phyloP scores from a whole-genome alignment of 2,888 invertebrate species.

The Hesperia comma region DNA sequence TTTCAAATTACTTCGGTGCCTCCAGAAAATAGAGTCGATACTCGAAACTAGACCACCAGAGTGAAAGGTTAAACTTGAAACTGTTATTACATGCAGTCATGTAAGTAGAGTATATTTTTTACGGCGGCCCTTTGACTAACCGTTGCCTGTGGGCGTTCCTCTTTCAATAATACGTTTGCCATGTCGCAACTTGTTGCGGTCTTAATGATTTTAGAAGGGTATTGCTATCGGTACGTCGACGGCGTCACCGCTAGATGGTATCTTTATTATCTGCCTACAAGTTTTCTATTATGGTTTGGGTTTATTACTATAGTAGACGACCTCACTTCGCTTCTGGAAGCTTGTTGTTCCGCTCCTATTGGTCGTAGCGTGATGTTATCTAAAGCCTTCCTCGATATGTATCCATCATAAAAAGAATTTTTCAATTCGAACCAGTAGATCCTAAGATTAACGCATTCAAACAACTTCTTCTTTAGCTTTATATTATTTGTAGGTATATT shows the following conservation, averaged over 20 bases:
- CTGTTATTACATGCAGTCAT: not conserved
- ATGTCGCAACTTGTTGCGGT: slow-evolving; percentile 34
- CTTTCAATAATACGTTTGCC: slow-evolving; percentile 30
- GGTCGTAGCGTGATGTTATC: too few species aligned
- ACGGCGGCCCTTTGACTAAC: slow-evolving; percentile 4
- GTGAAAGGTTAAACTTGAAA: not conserved
- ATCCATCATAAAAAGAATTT: too few species aligned
- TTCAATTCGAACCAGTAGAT: too few species aligned
- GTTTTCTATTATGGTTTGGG: not conserved
- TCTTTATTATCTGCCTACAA: slow-evolving; percentile 28
- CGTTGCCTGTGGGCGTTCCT: slow-evolving; percentile 21
- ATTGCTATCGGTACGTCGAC: slow-evolving; percentile 28
- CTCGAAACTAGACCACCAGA: not conserved
- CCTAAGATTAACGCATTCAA: too few species aligned
- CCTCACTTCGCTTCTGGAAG: too few species aligned
- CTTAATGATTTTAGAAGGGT: slow-evolving; percentile 36
- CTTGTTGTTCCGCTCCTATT: too few species aligned
- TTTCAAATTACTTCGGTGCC: too few species aligned
- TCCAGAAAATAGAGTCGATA: too few species aligned
- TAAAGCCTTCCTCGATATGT: too few species aligned
- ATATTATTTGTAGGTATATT: too few species aligned
- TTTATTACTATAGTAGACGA: too few species aligned
- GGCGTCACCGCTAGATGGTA: slow-evolving; percentile 10
- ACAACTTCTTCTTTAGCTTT: too few species aligned
- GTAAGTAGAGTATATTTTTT: slow-evolving; percentile 16